phyloP scores from a whole-genome alignment of 2,113 vertebrate species.

The Paracanthobrama guichenoti region DNA sequence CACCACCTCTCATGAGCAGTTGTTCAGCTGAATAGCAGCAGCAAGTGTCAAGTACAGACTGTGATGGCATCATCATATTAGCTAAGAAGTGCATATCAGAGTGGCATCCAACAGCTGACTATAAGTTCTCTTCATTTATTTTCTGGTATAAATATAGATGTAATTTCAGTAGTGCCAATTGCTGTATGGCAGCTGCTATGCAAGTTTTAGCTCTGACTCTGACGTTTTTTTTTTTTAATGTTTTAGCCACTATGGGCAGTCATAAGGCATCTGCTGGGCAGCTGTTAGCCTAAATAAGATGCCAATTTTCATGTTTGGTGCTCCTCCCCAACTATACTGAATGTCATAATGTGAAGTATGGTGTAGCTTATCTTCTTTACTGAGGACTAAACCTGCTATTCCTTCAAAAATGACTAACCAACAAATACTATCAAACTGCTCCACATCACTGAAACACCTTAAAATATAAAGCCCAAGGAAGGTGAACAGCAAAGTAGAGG shows the following conservation, averaged over 20 bases:
- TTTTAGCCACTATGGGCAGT: background rate
- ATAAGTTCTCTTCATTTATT: background rate
- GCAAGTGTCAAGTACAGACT: background rate
- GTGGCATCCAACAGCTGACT: slow-evolving; percentile 1
- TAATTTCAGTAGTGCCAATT: background rate
- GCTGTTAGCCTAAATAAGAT: slow-evolving; percentile 6
- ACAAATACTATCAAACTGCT: background rate
- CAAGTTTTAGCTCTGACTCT: background rate
- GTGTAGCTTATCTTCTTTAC: background rate
- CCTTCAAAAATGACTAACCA: background rate
- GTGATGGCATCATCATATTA: background rate
- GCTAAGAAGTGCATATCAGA: background rate
- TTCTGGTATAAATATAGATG: background rate
- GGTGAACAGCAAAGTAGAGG: background rate
- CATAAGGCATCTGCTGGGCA: background rate
- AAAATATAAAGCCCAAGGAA: background rate
- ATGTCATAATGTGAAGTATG: background rate
- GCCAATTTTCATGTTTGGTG: background rate
- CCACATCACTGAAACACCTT: background rate
- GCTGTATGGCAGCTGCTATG: background rate
- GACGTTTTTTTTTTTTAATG: background rate
- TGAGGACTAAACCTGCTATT: background rate
- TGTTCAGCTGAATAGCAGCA: background rate
- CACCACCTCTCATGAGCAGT: background rate
- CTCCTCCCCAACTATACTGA: background rate